Conservation (phyloP, 1,140 invertebrate species). For the Drosophila kanapiae region DNA sequence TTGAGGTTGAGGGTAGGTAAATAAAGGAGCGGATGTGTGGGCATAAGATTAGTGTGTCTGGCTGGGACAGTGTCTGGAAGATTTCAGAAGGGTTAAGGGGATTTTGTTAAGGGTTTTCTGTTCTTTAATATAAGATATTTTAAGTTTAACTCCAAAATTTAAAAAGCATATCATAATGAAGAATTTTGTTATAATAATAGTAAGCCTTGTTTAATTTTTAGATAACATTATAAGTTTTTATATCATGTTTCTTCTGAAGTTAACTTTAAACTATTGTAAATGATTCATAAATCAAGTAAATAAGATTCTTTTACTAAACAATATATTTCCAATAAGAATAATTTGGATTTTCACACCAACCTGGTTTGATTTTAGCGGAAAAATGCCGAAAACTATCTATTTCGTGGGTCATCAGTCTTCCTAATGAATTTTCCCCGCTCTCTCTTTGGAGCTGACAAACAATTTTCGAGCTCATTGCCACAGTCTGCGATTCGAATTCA, state of each 20-base stretch:
- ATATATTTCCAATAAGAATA: not conserved
- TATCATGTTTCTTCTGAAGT: too few species aligned
- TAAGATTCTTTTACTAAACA: not conserved
- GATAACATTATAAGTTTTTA: too few species aligned
- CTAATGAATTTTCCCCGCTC: constrained; percentile 29
- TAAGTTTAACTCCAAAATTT: not conserved
- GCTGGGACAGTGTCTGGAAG: constrained; percentile 9
- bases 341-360: not conserved
- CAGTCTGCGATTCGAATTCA: constrained; percentile 40
- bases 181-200: not conserved
- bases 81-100: not conserved
- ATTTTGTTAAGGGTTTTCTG: not conserved
- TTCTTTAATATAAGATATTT: not conserved
- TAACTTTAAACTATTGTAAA: too few species aligned
- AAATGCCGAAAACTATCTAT: not conserved
- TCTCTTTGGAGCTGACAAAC: constrained; percentile 22
- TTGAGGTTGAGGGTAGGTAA: constrained; percentile 7
- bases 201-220: too few species aligned
- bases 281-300: too few species aligned
- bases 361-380: not conserved
- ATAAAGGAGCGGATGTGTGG: not conserved
- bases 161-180: accelerated
- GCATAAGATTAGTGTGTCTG: constrained; percentile 33
- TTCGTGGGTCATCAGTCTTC: constrained; percentile 23
- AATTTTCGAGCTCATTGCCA: constrained; percentile 39